Evolutionary conservation across 2,888 invertebrate genomes (phyloP), one percentile per base, ranked within the genome.

Genomic region (Drosophila falleni): DNA sequence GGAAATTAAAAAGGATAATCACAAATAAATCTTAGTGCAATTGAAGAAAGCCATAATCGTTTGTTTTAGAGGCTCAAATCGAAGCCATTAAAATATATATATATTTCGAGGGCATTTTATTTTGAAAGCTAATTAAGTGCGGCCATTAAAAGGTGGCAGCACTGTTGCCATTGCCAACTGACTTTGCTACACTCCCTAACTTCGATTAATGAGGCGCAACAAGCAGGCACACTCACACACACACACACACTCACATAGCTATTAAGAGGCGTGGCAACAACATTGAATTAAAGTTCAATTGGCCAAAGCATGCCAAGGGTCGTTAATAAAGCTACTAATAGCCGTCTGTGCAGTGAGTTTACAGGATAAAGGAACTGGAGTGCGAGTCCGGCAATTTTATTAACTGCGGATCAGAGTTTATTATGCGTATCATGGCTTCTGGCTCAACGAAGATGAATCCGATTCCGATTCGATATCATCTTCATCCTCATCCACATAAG

Each of bases 241-340:
- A 55, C 23, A 31, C 35, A 26, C 54, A n/a, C 31, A 37, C 37
- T 54, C 55, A 47, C 55, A 41, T 26, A 55, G 44, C 5, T n/a
- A 56, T 23, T 41, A 44, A 8, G 42, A 50, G 63, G 61, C 68
- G 55, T 78, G 59, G 56, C 41, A 60, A 33, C 33, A 58, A 70
- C 76, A 62, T 78, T 81, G 69, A 71, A 86, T 80, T 86, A 74
- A 81, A 85, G 81, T 81, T 81, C 78, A 84, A 85, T 81, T 81
- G 84, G 67, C 69, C 79, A 58, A 64, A 72, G 68, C 83, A 67
- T 6, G 73, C 54, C 56, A 63, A 69, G 58, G 83, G 71, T 71
- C 80, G 63, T 80, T 83, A 80, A 78, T 72, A 83, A 86, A 58
- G 71, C 49, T 53, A 60, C 66, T 75, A 81, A 81, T 72, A 50